Base-by-base conservation (phyloP, 1,140 invertebrate species). In the Nebria ingens region DNA sequence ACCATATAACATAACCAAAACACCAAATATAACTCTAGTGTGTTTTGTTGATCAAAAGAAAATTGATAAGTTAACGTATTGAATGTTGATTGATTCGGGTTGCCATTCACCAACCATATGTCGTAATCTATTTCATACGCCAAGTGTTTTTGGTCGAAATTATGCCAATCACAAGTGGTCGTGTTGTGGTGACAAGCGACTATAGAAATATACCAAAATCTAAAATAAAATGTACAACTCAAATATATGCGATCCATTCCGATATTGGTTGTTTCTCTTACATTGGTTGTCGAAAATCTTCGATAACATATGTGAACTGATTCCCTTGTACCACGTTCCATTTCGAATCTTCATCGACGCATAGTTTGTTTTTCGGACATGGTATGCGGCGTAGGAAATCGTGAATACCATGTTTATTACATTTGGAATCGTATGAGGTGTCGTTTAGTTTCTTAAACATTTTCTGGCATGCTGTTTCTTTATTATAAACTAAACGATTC, bases 201-300 rank as follows among this genome's bases (percentile, higher is more conserved):
- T 64, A 97, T 75, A 58, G 93, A 94, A 38, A 97, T 76, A 73
- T 96, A 98, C 93, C 93, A 97, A 73, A 96, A 97, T 65, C 90
- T 91, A 71, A 38, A 73, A 72, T 2, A 40, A 55, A 25, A 50
- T n/a, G n/a, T n/a, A n/a, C n/a, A n/a, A n/a, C n/a, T n/a, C n/a
- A n/a, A n/a, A n/a, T n/a, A n/a, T n/a, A n/a, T n/a, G n/a, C n/a
- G n/a, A n/a, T n/a, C n/a, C n/a, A n/a, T n/a, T n/a, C n/a, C n/a
- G n/a, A n/a, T n/a, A n/a, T n/a, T n/a, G n/a, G n/a, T n/a, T n/a
- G 21, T 6, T 51, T 51, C 52, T 61, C 61, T 76, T 79, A 93
- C 87, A 91, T 87, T 54, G 94, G 91, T 65, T 94, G 86, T 61
- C 83, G 83, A 53, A 85, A 80, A 71, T 97, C 86, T 65, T 90